A percentile compares a stretch with the other conserved stretches of the same genome.
Evolutionary conservation across 2,113 vertebrate genomes (phyloP).

Genomic region (Donacobius atricapilla): DNA sequence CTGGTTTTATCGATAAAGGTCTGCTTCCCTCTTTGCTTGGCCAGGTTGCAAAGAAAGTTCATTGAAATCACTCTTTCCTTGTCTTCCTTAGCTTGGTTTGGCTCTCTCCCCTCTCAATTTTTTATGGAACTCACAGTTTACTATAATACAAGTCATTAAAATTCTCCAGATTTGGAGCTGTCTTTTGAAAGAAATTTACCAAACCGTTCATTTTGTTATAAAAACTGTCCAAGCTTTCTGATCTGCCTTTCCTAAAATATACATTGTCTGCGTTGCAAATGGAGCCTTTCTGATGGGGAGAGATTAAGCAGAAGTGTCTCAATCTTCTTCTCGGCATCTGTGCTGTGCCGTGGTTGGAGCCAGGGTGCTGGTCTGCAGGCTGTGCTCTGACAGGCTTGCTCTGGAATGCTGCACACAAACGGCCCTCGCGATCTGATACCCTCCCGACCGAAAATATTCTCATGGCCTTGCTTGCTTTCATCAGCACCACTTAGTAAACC

Average conservation of each 20-base stretch:
- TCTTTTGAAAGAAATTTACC: neutral
- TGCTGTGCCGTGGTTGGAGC: neutral
- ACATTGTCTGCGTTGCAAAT: neutral
- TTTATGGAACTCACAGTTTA: neutral
- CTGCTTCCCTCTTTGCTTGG: neutral
- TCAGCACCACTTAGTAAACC: slow-evolving; percentile 41
- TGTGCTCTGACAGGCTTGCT: slow-evolving; percentile 23
- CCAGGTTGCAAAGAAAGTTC: neutral
- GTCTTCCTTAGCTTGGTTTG: neutral
- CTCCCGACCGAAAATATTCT: slow-evolving; percentile 21
- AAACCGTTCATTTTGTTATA: neutral
- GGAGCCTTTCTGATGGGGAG: neutral
- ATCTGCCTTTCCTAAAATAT: neutral
- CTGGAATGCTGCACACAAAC: neutral
- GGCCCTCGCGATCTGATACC: slow-evolving; percentile 5
- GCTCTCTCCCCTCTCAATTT: neutral
- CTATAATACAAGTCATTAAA: neutral
- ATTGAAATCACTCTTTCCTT: neutral
- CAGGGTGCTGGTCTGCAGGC: neutral
- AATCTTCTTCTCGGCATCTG: neutral
- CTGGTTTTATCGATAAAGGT: neutral
- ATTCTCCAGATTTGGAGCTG: neutral
- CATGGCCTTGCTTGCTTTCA: slow-evolving; percentile 40
- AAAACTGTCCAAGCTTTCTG: neutral
- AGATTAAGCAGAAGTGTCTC: neutral